Base-by-base conservation (phyloP, 2,797 vertebrate genomes). In the Antennarius maculatus region DNA sequence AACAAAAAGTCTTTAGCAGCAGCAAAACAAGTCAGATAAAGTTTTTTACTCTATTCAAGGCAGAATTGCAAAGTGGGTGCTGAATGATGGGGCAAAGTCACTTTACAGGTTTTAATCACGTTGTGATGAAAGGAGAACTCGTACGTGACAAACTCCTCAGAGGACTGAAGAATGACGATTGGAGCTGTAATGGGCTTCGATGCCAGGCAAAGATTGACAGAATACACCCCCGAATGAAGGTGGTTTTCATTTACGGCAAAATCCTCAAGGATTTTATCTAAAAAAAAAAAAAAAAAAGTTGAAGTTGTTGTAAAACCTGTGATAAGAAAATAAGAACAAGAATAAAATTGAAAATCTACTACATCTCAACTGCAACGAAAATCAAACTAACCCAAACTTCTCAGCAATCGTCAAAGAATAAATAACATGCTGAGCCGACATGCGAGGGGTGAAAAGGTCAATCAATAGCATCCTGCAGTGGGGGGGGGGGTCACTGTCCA, bases 81-180 rank as follows among this genome's bases (percentile, higher is more conserved):
- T 56, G 50, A 85, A 74, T 70, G 72, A 79, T 1, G 14, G 29
- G 10, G 47, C 54, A 79, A 83, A 79, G 74, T 75, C 74, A 80
- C 61, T 66, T 71, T 50, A 62, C 52, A 42, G 66, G 17, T 50
- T 83, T 82, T 82, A 86, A 86, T 85, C 61, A 82, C 69, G 63
- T 62, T 71, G 76, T 61, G 78, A 76, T 81, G 74, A 84, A 83
- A 86, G 56, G 54, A 64, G 69, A 75, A 46, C 68, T 58, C 69
- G 64, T 59, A 67, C 42, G 54, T 51, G 62, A 65, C 48, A 62
- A 72, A 76, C 60, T 62, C 66, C 54, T 53, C 61, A 28, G 53
- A 62, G 54, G 37, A 47, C 52, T 48, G 61, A 62, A 41, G 61
- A 17, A 34, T 23, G 55, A 78, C 27, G 41, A 71, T 45, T 43